Evolutionary conservation across 2,797 vertebrate species (phyloP).

Genomic region (Martes flavigula): DNA sequence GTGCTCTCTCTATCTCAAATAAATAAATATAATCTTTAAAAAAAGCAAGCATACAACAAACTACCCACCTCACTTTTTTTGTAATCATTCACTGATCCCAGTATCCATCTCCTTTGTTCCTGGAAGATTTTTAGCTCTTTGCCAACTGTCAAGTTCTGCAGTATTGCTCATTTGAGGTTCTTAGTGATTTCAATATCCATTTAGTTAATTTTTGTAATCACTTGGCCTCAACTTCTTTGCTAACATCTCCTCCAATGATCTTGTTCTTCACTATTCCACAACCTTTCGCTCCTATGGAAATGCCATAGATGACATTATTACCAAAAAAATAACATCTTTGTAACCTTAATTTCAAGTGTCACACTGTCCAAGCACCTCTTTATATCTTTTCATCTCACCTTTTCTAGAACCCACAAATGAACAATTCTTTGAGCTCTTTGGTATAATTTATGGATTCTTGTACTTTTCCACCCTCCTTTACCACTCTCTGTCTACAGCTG

Average conservation of each 20-base stretch:
- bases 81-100: background rate
- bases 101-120: background rate
- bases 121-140: background rate
- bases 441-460: background rate
- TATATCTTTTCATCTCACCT: background rate
- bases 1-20: too few species aligned
- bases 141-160: background rate
- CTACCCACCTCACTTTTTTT: background rate
- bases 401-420: background rate
- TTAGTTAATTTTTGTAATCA: background rate
- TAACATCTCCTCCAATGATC: background rate
- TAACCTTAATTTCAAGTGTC: background rate
- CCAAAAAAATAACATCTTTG: background rate
- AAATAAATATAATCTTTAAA: too few species aligned
- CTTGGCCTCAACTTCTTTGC: background rate
- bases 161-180: background rate
- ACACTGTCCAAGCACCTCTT: background rate
- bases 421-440: background rate
- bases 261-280: background rate
- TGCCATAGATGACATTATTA: background rate
- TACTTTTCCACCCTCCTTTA: background rate
- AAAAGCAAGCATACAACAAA: background rate
- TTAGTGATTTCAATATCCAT: background rate
- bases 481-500: background rate
- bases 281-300: background rate